Percentiles rank a stretch among this genome's conserved stretches.
These are phyloP conservation scores for Octodonta nipae DNA, from an alignment of 2,888 invertebrate genomes.

Conservation along the genomic window DNA sequence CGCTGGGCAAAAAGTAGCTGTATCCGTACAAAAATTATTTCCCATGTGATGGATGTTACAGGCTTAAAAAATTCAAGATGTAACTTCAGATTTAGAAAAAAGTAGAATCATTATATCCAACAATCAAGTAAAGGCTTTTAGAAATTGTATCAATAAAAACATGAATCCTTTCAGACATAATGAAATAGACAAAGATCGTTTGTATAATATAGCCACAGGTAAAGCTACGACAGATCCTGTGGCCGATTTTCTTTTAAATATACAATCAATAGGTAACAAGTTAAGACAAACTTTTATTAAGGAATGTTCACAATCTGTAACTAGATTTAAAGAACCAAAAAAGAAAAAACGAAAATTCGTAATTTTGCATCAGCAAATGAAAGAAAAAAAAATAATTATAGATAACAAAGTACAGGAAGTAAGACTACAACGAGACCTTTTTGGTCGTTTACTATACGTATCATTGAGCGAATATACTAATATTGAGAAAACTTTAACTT, in stretches of 20 bases:
- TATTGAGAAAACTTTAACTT: conserved; percentile 5
- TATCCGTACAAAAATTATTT: no score
- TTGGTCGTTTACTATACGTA: conserved; percentile 5
- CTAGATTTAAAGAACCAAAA: conserved; percentile 6
- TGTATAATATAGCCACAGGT: conserved; percentile 9
- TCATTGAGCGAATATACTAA: conserved; percentile 4
- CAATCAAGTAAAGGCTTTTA: conserved; percentile 6
- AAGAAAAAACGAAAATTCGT: conserved; percentile 5
- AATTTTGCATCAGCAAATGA: conserved; percentile 5
- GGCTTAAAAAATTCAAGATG: conserved; percentile 8
- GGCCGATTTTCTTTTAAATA: conserved; percentile 8
- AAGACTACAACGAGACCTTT: conserved; percentile 7
- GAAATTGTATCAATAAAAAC: conserved; percentile 3
- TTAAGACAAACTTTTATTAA: background rate
- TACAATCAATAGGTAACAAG: conserved; percentile 6
- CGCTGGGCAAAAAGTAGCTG: no score
- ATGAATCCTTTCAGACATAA: conserved; percentile 7
- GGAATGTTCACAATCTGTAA: conserved; percentile 4
- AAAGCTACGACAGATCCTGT: conserved; percentile 5
- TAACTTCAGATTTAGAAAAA: conserved; percentile 7
- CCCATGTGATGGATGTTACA: conserved; percentile 1
- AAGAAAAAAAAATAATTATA: conserved; percentile 4
- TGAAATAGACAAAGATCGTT: conserved; percentile 4
- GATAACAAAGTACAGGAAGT: conserved; percentile 6
- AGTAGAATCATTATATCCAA: conserved; percentile 5